Evolutionary conservation across 2,113 vertebrate species (phyloP).

Genomic region (Hassar affinis): DNA sequence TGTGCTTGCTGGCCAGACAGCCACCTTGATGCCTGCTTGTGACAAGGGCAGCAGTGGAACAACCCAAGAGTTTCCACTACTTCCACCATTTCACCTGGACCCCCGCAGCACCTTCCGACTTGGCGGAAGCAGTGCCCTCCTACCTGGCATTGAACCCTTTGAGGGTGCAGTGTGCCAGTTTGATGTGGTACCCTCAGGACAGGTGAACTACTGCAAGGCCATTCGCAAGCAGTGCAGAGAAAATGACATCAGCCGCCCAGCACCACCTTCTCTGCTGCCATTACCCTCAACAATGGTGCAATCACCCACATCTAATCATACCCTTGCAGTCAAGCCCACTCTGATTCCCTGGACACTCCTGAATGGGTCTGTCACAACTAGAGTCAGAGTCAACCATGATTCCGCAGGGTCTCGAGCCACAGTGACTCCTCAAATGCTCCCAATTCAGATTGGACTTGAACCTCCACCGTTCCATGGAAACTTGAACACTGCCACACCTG

Average conservation of each 20-base stretch:
- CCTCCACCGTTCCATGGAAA: slow-evolving; percentile 11
- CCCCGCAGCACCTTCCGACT: slow-evolving; percentile 88
- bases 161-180: slow-evolving; percentile 97
- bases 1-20: slow-evolving; percentile 77
- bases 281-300: slow-evolving; percentile 60
- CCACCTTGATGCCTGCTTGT: slow-evolving; percentile 89
- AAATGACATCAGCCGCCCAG: slow-evolving; percentile 80
- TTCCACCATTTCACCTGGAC: slow-evolving; percentile 66
- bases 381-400: slow-evolving; percentile 25
- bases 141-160: slow-evolving; percentile 78
- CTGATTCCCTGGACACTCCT: slow-evolving; percentile 69
- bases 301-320: slow-evolving; percentile 64
- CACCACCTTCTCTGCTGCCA: slow-evolving; percentile 77
- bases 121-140: slow-evolving; percentile 81
- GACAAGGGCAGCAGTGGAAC: slow-evolving; percentile 71
- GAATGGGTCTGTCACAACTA: slow-evolving; percentile 73
- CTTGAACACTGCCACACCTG: slow-evolving; percentile 14
- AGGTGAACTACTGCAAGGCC: slow-evolving; percentile 93
- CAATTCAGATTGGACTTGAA: slow-evolving; percentile 18
- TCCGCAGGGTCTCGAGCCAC: slow-evolving; percentile 17
- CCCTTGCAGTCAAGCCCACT: slow-evolving; percentile 53
- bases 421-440: not conserved
- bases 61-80: slow-evolving; percentile 29
- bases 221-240: slow-evolving; percentile 93
- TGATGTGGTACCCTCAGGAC: slow-evolving; percentile 86